Conservation (phyloP, 2,797 vertebrate species). For the Parauchenoglanis punctatus region DNA sequence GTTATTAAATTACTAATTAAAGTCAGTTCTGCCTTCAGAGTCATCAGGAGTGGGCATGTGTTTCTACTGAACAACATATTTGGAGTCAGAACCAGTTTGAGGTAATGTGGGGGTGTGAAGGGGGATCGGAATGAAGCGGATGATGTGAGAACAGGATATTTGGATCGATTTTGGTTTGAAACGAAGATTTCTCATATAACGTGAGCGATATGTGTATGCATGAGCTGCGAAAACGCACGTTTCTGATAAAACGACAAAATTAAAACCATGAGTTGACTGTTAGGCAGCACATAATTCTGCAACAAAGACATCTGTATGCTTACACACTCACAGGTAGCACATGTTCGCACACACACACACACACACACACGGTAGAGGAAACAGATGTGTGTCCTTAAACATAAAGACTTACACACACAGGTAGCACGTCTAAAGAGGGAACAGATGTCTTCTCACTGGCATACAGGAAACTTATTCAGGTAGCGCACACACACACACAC, state of each 20-base stretch:
- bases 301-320: slow-evolving; percentile 35
- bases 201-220: not conserved
- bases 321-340: slow-evolving; percentile 45
- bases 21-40: not conserved
- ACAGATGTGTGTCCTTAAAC: slow-evolving; percentile 43
- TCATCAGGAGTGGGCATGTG: not conserved
- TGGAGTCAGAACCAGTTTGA: not conserved
- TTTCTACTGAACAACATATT: not conserved
- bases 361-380: slow-evolving; percentile 28
- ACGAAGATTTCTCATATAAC: not conserved
- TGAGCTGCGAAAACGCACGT: not conserved
- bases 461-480: slow-evolving; percentile 22
- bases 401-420: slow-evolving; percentile 46
- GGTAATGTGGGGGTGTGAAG: not conserved
- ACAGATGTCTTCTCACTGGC: slow-evolving; percentile 49
- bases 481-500: not conserved
- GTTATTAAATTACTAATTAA: not conserved
- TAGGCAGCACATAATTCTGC: not conserved
- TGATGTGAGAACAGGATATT: not conserved
- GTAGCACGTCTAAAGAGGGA: slow-evolving; percentile 51
- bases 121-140: not conserved
- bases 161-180: not conserved
- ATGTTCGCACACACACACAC: not conserved
- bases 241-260: not conserved
- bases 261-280: not conserved